Evolutionary conservation across 2,888 invertebrate species (phyloP).

Genomic region (Cylloceria caligata): DNA sequence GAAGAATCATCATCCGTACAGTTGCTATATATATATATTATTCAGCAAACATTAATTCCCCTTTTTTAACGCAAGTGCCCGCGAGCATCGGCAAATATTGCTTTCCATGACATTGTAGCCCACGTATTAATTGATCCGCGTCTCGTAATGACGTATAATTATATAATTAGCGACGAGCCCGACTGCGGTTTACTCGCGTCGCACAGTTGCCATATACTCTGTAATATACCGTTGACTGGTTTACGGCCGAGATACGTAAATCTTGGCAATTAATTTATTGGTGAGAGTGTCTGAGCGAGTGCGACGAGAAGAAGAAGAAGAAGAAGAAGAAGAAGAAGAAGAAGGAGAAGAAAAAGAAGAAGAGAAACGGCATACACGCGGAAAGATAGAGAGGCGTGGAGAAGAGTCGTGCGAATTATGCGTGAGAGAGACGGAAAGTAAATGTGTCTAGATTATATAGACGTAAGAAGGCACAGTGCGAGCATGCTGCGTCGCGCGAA

Average conservation of each 20-base stretch:
- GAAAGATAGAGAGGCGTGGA: constrained; percentile 39
- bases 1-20: constrained; percentile 42
- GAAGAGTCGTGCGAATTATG: constrained; percentile 39
- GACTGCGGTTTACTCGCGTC: constrained; percentile 15
- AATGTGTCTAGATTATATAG: constrained; percentile 60
- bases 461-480: constrained; percentile 72
- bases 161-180: constrained; percentile 81
- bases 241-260: constrained; percentile 83
- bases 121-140: constrained; percentile 78
- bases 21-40: constrained; percentile 19
- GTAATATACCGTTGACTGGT: constrained; percentile 78
- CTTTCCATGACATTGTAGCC: constrained; percentile 71
- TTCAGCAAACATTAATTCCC: constrained; percentile 30
- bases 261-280: constrained; percentile 83
- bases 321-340: constrained; percentile 38
- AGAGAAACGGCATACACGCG: constrained; percentile 44
- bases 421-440: constrained; percentile 34
- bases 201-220: not conserved
- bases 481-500: constrained; percentile 53
- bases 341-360: constrained; percentile 39
- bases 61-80: not conserved
- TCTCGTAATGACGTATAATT: constrained; percentile 83
- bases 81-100: constrained; percentile 21
- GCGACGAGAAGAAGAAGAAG: constrained; percentile 48
- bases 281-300: constrained; percentile 66